Evolutionary conservation across 30 jellyfish, hydroid and myxozoan species (phyloP), one percentile per base, ranked within the genome.

Genomic region (Chironex yamaguchii): DNA sequence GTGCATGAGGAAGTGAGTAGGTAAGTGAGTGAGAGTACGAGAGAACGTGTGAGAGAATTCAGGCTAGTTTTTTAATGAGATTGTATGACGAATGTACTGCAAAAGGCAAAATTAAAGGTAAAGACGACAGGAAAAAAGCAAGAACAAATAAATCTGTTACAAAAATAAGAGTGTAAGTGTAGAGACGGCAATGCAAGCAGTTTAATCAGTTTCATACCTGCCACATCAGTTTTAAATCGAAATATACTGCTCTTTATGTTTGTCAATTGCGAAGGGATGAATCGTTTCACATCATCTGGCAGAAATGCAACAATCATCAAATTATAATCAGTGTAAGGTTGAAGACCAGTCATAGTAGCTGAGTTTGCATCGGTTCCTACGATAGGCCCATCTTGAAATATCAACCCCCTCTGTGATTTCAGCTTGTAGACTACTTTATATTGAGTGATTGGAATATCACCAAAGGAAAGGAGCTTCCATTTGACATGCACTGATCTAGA

Each of bases 161-260:
- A n/a, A n/a, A n/a, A n/a, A n/a, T n/a, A n/a, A n/a, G n/a, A n/a
- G n/a, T n/a, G n/a, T n/a, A n/a, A n/a, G n/a, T n/a, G n/a, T n/a
- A n/a, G n/a, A n/a, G n/a, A n/a, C n/a, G n/a, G n/a, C n/a, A n/a
- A n/a, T n/a, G n/a, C n/a, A n/a, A n/a, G n/a, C n/a, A n/a, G n/a
- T n/a, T n/a, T 42, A 42, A 17, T 42, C 58, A 42, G 9, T 17
- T 42, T 17, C 9, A 42, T 31, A 67, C 92, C 92, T 62, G 68
- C 92, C 12, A 82, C 92, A 52, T 82, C 92, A 34, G 92, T 82
- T 51, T 82, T 81, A 12, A 82, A 53, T 65, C 92, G 51, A 72
- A 62, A 82, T 26, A 82, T 9, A 6, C 84, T 81, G 79, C 92
- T 82, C 22, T 69, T 62, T n/a, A 82, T 82, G 26, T 27, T 58